phyloP scores from a whole-genome alignment of 2,797 vertebrate genomes.

The Typhlichthys subterraneus region DNA sequence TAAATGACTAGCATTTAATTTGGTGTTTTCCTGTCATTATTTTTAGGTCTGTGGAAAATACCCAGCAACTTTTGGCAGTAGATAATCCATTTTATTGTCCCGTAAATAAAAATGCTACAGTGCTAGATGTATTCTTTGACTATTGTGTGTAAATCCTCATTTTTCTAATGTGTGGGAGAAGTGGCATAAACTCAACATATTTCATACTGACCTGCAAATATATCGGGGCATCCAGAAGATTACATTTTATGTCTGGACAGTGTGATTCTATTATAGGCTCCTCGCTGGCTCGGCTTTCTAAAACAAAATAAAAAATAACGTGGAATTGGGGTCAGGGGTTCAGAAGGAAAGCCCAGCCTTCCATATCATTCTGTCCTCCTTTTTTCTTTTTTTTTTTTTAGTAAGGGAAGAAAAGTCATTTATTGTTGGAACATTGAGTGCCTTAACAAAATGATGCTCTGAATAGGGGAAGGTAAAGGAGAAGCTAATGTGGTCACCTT shows the following conservation, averaged over 20 bases:
- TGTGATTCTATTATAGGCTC: constrained; percentile 55
- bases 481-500: constrained; percentile 5
- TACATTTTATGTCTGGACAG: constrained; percentile 58
- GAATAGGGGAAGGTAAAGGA: background rate
- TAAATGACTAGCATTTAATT: too few relatives aligned
- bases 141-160: too few relatives aligned
- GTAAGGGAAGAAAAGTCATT: constrained; percentile 13
- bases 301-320: constrained; percentile 30
- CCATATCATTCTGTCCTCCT: constrained; percentile 32
- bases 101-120: too few relatives aligned
- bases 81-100: too few relatives aligned
- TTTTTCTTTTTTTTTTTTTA: constrained; percentile 3
- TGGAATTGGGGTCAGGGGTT: constrained; percentile 52
- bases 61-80: background rate
- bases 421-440: constrained; percentile 28
- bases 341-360: constrained; percentile 34
- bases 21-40: background rate
- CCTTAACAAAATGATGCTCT: constrained; percentile 1
- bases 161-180: constrained; percentile 3
- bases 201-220: constrained; percentile 21
- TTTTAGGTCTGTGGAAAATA: constrained; percentile 2
- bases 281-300: constrained; percentile 26
- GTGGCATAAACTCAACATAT: constrained; percentile 16
- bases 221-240: constrained; percentile 42
- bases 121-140: too few relatives aligned